A percentile compares a stretch with the other conserved stretches of the same genome.
phyloP scores from a whole-genome alignment of 2,113 vertebrate genomes.

The Acanthisitta chloris region DNA sequence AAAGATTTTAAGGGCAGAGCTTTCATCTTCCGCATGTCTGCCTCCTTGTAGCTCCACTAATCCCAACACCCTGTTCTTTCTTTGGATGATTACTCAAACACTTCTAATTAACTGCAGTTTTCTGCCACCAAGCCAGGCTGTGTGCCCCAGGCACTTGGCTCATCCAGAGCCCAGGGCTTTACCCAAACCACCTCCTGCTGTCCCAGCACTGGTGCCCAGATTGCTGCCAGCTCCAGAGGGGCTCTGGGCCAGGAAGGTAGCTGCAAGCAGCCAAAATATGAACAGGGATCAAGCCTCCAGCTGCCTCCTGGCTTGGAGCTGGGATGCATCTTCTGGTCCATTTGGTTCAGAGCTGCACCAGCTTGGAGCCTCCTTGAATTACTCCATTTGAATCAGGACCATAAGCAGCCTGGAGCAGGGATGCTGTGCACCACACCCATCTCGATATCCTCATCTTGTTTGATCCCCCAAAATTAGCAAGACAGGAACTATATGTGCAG shows the following conservation, averaged over 20 bases:
- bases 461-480: background rate
- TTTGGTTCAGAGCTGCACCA: accelerated
- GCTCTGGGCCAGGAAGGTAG: background rate
- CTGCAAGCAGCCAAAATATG: background rate
- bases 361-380: background rate
- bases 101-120: background rate
- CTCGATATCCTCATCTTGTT: background rate
- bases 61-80: background rate
- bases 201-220: background rate
- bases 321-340: background rate
- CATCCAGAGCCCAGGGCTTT: background rate
- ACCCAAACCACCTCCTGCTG: background rate
- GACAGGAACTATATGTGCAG: background rate
- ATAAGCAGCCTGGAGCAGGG: background rate
- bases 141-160: background rate
- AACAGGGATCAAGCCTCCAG: background rate
- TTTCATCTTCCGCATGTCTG: background rate
- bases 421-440: background rate
- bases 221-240: background rate
- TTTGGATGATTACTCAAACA: background rate
- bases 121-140: background rate
- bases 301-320: background rate
- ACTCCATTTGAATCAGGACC: background rate
- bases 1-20: background rate
- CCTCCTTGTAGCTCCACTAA: background rate